These are phyloP conservation scores for Tineola bisselliella DNA, from an alignment of 2,888 invertebrate species.

Conservation along the genomic window DNA sequence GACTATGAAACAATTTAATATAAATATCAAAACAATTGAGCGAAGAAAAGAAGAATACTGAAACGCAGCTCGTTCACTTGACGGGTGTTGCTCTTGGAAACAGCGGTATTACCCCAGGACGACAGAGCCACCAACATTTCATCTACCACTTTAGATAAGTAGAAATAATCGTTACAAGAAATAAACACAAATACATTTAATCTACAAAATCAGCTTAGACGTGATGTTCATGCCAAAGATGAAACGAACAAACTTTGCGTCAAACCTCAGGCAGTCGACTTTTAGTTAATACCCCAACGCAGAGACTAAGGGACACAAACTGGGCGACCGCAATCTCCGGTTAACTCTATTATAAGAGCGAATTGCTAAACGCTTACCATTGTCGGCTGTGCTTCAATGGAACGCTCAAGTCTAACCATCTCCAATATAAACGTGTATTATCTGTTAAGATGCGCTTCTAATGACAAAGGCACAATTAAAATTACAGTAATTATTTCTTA, in stretches of 20 bases:
- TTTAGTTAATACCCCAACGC: slow-evolving; percentile 26
- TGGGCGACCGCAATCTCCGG: slow-evolving; percentile 45
- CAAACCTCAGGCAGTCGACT: slow-evolving; percentile 9
- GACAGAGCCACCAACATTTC: no score
- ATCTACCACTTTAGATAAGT: no score
- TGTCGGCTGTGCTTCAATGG: slow-evolving; percentile 39
- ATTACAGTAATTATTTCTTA: no score
- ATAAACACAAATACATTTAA: not conserved
- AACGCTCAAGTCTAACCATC: not conserved
- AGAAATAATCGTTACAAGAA: not conserved
- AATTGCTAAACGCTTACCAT: slow-evolving; percentile 58
- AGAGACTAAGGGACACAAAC: slow-evolving; percentile 30
- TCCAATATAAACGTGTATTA: not conserved
- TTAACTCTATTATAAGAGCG: slow-evolving; percentile 61
- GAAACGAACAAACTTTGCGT: slow-evolving; percentile 9
- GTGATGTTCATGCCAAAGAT: not conserved
- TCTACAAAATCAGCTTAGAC: not conserved
- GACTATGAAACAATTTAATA: no score
- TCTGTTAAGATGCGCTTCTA: not conserved
- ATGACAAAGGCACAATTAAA: not conserved
- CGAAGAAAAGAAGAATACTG: no score
- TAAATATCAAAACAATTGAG: no score
- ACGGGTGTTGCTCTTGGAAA: no score
- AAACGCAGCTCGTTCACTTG: no score
- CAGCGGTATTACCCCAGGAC: no score